A percentile compares a stretch with the other conserved stretches of the same genome.
Evolutionary conservation across 2,888 invertebrate species (phyloP).

Genomic region (Zootermopsis nevadensis): DNA sequence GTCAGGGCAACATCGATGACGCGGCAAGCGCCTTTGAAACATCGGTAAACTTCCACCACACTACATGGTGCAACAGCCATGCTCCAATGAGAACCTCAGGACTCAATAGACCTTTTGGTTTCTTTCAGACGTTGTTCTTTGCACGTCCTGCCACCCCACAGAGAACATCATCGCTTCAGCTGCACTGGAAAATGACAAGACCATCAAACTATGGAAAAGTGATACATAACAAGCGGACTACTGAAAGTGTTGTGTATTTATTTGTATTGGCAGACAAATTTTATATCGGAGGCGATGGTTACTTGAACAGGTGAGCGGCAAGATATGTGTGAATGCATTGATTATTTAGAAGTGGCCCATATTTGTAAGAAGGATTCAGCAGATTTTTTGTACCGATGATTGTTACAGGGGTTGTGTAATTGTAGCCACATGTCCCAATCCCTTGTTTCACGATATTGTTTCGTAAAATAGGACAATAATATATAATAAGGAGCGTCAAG

Average conservation of each 20-base stretch:
- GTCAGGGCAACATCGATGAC: too few species aligned
- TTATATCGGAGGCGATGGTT: neutral
- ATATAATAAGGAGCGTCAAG: too few species aligned
- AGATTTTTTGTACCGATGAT: neutral
- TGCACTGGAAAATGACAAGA: slow-evolving; percentile 97
- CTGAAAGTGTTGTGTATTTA: neutral
- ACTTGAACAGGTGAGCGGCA: neutral
- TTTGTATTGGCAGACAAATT: neutral
- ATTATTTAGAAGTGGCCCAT: neutral
- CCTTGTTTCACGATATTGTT: too few species aligned
- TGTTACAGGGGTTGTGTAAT: neutral
- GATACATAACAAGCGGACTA: slow-evolving; percentile 76
- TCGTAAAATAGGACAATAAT: too few species aligned
- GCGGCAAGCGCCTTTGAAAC: too few species aligned
- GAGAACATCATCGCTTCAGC: slow-evolving; percentile 99
- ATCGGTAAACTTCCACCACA: too few species aligned
- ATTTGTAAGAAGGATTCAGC: neutral
- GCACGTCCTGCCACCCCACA: slow-evolving; percentile 98
- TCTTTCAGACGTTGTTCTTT: slow-evolving; percentile 84
- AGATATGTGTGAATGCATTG: neutral
- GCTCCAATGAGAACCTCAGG: too few species aligned
- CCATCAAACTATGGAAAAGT: slow-evolving; percentile 99
- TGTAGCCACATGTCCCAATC: too few species aligned
- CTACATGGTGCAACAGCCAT: too few species aligned
- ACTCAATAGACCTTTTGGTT: neutral